Base-by-base conservation (phyloP, 2,113 vertebrate species). In the Sterna hirundo region DNA sequence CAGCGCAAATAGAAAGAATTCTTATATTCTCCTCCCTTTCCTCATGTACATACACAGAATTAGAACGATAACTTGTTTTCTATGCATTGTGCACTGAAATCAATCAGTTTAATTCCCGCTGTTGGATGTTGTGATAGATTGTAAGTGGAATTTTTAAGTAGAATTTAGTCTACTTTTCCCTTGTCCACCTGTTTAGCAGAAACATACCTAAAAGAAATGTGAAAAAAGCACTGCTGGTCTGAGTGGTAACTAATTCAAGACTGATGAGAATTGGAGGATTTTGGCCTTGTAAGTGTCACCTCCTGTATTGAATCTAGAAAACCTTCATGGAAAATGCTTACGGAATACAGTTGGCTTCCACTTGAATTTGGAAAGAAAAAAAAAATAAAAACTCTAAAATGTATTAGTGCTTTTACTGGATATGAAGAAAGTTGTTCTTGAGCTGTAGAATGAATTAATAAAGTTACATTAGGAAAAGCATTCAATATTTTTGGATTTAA, bases 21-120 rank as follows among this genome's bases (percentile, higher is more conserved):
- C 12, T 55, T 52, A 1, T 3, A 29, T 72, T 83, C 15, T 32
- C 11, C 22, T 80, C 68, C 54, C 32, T 60, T 76, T 85, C 38
- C 34, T 65, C 5, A 1, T 30, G n/a, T 7, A 55, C 36, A 16
- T 2, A 23, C 42, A 38, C 0, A 2, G n/a, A 57, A 61, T 11
- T 38, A 42, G 54, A 66, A 46, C 0, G 2, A 72, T 36, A 26
- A 1, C 16, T 64, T 52, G 14, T 49, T 18, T n/a, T 54, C 38
- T 30, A 1, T 0, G 0, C 8, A 17, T 22, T 49, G 13, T n/a
- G 11, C 38, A 29, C 42, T 36, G 12, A 22, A 55, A 47, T 72
- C 47, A 82, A 75, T 66, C 40, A 82, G 38, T 22, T 83, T 64
- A 51, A 38, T 55, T 68, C 34, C 36, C 44, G n/a, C 34, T 60